These are phyloP conservation scores for Drosophila nannoptera DNA, from an alignment of 1,140 invertebrate genomes.

Conservation along the genomic window DNA sequence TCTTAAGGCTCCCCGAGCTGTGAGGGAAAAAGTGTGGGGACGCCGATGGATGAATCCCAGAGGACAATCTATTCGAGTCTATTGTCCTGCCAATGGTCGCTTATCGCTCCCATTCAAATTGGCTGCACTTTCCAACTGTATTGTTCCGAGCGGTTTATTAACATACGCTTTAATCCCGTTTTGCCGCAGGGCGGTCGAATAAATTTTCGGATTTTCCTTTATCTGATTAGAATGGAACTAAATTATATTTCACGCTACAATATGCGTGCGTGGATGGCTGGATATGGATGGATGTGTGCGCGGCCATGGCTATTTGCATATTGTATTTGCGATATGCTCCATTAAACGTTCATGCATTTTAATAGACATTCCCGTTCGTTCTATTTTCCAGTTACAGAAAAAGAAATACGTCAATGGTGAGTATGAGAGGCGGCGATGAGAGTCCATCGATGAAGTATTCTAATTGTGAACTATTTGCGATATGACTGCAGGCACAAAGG, in stretches of 20 bases:
- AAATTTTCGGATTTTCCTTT: no score
- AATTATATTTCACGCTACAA: not conserved
- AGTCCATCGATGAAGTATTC: not conserved
- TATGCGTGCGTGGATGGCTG: not conserved
- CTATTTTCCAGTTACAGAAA: conserved; percentile 87
- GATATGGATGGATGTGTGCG: not conserved
- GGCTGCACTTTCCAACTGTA: no score
- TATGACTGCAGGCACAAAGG: conserved; percentile 90
- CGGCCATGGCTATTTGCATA: not conserved
- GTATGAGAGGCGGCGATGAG: conserved; percentile 70
- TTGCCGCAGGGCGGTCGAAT: no score
- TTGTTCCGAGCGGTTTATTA: no score
- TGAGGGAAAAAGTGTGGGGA: no score
- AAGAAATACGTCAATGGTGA: conserved; percentile 92
- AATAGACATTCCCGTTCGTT: conserved; percentile 29
- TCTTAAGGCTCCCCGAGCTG: no score
- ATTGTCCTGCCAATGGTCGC: no score
- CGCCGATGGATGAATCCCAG: no score
- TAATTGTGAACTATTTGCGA: conserved; percentile 3
- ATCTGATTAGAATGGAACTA: no score
- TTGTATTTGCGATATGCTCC: not conserved
- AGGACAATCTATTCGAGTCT: no score
- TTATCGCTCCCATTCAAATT: no score
- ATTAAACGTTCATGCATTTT: conserved; percentile 21
- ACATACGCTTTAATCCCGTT: no score